phyloP scores from a whole-genome alignment of 2,113 vertebrate genomes.

The pig (Sus scrofa) region T2T-Sscrofa CM000827.6:59071001-59071500 shows the following conservation, averaged over 20 bases:
- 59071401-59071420: neutral
- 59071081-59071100: slow-evolving; percentile 91
- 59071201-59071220: slow-evolving; percentile 88
- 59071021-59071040: slow-evolving; percentile 96
- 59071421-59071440: neutral
- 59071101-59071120: slow-evolving; percentile 93
- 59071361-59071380: neutral
- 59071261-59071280: neutral
- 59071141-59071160: slow-evolving; percentile 87
- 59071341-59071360: neutral
- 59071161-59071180: slow-evolving; percentile 92
- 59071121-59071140: slow-evolving; percentile 93
- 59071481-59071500: neutral
- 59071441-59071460: neutral
- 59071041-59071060: slow-evolving; percentile 92
- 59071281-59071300: neutral
- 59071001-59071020: slow-evolving; percentile 94
- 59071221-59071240: slow-evolving; percentile 91
- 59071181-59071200: slow-evolving; percentile 93
- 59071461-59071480: neutral
- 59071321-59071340: neutral
- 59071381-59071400: neutral
- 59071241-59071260: neutral
- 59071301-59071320: neutral
- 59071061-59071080: slow-evolving; percentile 92